These are phyloP conservation scores for Helicoverpa zea DNA, from an alignment of 1,140 invertebrate genomes.

Conservation along the genomic window DNA sequence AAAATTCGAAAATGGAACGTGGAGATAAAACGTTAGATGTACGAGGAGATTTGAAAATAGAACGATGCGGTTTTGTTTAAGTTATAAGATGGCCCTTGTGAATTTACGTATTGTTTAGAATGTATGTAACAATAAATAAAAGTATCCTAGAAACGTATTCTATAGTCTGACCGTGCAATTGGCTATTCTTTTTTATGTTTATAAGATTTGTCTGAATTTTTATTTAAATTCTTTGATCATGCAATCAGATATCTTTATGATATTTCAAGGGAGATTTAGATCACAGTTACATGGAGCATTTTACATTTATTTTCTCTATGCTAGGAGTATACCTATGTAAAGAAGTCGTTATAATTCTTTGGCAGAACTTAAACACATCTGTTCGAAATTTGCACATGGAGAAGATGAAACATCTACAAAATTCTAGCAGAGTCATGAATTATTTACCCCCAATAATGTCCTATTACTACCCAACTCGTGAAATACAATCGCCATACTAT, in stretches of 20 bases:
- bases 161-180: not conserved
- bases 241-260: not conserved
- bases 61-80: conserved; percentile 19
- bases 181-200: not conserved
- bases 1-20: conserved; percentile 45
- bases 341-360: too few relatives aligned
- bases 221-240: not conserved
- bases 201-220: not conserved
- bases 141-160: not conserved
- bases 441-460: too few relatives aligned
- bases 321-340: too few relatives aligned
- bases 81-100: not conserved
- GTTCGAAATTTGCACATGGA: too few relatives aligned
- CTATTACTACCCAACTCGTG: not conserved
- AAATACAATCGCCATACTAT: conserved; percentile 17
- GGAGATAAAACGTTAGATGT: conserved; percentile 37
- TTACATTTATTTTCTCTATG: too few relatives aligned
- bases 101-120: not conserved
- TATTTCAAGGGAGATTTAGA: not conserved
- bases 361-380: too few relatives aligned
- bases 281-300: too few relatives aligned
- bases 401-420: too few relatives aligned
- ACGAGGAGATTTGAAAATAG: conserved; percentile 39
- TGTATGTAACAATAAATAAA: conserved; percentile 4
- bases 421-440: not conserved